Conservation (phyloP, 2,888 invertebrate species). For the Parascotia fuliginaria region DNA sequence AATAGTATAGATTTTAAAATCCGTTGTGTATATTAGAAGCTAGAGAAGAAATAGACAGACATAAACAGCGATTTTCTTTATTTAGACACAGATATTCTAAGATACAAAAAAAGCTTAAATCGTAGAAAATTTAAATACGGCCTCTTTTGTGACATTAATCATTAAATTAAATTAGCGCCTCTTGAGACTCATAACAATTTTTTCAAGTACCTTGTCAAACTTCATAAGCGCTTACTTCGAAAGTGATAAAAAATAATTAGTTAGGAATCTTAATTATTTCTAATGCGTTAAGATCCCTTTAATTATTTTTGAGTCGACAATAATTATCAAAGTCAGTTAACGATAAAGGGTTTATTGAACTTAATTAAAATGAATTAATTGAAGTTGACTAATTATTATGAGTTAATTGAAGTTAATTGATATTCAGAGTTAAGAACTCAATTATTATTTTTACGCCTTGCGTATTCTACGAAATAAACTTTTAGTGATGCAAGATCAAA, state of each 20-base stretch:
- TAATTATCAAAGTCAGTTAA: conserved; percentile 5
- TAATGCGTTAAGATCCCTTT: conserved; percentile 5
- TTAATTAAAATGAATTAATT: conserved; percentile 3
- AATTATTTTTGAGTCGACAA: conserved; percentile 11
- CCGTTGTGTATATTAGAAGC: too few relatives aligned
- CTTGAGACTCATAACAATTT: conserved; percentile 15
- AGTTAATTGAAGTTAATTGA: too few relatives aligned
- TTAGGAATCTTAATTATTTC: conserved; percentile 30
- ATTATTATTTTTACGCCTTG: too few relatives aligned
- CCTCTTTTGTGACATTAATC: conserved; percentile 11
- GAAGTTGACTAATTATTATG: background rate
- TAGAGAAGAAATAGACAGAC: too few relatives aligned
- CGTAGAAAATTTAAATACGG: too few relatives aligned
- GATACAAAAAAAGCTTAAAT: too few relatives aligned
- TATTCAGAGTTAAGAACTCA: too few relatives aligned
- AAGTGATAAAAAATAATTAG: conserved; percentile 36
- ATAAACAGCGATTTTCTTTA: too few relatives aligned
- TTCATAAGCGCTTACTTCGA: conserved; percentile 24
- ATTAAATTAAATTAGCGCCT: conserved; percentile 32
- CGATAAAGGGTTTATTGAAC: conserved; percentile 7
- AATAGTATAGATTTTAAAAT: too few relatives aligned
- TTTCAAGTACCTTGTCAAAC: conserved; percentile 16
- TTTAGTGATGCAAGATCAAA: too few relatives aligned
- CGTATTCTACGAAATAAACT: too few relatives aligned
- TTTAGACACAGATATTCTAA: too few relatives aligned